These are phyloP conservation scores for Thalassaphorura encarpata DNA, from an alignment of 1,140 invertebrate genomes.

Conservation along the genomic window DNA sequence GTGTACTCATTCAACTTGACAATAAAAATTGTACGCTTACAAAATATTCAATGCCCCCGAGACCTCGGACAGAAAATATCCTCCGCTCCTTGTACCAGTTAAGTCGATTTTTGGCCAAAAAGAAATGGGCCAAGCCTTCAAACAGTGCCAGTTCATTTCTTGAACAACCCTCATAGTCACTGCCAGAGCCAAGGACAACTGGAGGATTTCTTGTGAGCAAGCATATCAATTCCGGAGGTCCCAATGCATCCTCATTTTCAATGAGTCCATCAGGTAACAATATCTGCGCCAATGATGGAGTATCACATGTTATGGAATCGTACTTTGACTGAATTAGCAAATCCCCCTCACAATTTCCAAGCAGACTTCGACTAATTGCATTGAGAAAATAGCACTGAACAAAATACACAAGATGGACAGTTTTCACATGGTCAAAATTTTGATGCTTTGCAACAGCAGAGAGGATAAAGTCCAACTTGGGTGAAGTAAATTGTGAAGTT, in stretches of 20 bases:
- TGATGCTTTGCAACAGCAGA: background rate
- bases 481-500: background rate
- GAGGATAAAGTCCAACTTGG: background rate
- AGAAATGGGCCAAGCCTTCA: conserved; percentile 1
- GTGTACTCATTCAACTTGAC: background rate
- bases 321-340: background rate
- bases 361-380: background rate
- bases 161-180: conserved; percentile 2
- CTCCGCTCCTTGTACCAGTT: background rate
- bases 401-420: background rate
- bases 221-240: background rate
- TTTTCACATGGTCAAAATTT: background rate
- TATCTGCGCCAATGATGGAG: background rate
- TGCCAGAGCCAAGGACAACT: background rate
- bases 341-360: conserved; percentile 1
- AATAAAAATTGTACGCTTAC: background rate
- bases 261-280: background rate
- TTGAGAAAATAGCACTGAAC: conserved; percentile 2
- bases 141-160: conserved; percentile 2
- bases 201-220: background rate
- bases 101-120: conserved; percentile 1
- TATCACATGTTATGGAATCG: background rate
- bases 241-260: background rate
- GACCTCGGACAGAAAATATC: background rate
- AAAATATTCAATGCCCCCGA: background rate